These are phyloP conservation scores for Dunckerocampus dactyliophorus DNA, from an alignment of 2,113 vertebrate species.

Conservation along the genomic window DNA sequence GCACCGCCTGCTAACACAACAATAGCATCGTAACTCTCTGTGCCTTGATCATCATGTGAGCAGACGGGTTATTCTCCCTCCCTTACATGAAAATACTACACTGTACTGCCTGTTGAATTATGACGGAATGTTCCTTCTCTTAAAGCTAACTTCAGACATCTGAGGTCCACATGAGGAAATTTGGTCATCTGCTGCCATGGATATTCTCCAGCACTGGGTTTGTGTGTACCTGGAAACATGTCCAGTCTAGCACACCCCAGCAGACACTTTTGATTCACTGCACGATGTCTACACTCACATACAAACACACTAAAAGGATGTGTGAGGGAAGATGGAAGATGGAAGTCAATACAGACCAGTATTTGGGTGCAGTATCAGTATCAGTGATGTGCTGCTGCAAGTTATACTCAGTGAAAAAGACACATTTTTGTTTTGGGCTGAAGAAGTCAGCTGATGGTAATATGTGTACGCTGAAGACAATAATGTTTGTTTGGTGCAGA, in stretches of 20 bases:
- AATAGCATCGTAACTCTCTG: not conserved
- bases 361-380: constrained; percentile 10
- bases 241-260: constrained; percentile 1
- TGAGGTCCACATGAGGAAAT: constrained; percentile 58
- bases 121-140: constrained; percentile 54
- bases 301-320: constrained; percentile 18
- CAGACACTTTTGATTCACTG: constrained; percentile 17
- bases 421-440: constrained; percentile 4
- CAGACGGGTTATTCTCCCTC: not conserved
- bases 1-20: not conserved
- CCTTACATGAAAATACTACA: not conserved
- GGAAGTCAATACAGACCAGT: constrained; percentile 35
- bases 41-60: not conserved
- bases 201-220: constrained; percentile 31
- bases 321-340: constrained; percentile 27
- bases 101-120: constrained; percentile 30
- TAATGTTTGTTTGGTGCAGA: not conserved
- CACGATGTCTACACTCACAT: constrained; percentile 10
- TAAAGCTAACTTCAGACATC: constrained; percentile 53
- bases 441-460: not conserved
- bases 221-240: constrained; percentile 33
- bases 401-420: constrained; percentile 4
- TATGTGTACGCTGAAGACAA: not conserved
- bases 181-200: constrained; percentile 36
- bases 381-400: constrained; percentile 20